phyloP scores from a whole-genome alignment of 2,888 invertebrate genomes.

The Dendrolimus pini region DNA sequence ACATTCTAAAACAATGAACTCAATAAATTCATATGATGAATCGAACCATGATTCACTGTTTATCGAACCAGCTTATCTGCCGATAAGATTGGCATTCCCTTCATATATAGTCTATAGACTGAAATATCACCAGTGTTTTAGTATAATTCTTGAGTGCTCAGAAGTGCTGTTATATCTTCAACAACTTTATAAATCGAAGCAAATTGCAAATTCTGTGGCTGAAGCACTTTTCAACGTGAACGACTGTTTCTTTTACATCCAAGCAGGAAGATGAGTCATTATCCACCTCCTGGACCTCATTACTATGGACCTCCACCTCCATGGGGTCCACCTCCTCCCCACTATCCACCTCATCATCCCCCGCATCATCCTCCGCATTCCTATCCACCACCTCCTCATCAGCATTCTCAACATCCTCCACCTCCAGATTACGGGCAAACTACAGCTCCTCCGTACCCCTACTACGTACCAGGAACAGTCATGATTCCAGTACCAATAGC shows the following conservation, averaged over 20 bases:
- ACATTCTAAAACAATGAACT: not conserved
- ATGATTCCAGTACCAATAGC: constrained; percentile 50
- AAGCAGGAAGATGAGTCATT: constrained; percentile 39
- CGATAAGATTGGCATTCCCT: not conserved
- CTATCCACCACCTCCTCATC: constrained; percentile 14
- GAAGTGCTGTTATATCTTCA: too few relatives aligned
- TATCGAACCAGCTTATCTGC: not conserved
- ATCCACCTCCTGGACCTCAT: constrained; percentile 33
- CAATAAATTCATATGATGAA: not conserved
- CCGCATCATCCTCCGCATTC: constrained; percentile 18
- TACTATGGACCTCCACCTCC: constrained; percentile 36
- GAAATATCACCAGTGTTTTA: not conserved
- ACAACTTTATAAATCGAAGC: too few relatives aligned
- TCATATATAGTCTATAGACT: not conserved
- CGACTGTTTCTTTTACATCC: too few relatives aligned
- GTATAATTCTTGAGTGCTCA: too few relatives aligned
- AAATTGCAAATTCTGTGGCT: too few relatives aligned
- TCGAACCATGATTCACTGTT: not conserved
- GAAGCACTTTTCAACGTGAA: not conserved
- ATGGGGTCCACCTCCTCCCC: constrained; percentile 18
- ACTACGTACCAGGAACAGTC: constrained; percentile 52
- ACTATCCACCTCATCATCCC: constrained; percentile 17
- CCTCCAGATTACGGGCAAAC: constrained; percentile 28
- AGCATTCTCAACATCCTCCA: constrained; percentile 21
- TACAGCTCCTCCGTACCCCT: constrained; percentile 35